phyloP scores from a whole-genome alignment of 2,113 vertebrate species.

The Recurvirostra avosetta region DNA sequence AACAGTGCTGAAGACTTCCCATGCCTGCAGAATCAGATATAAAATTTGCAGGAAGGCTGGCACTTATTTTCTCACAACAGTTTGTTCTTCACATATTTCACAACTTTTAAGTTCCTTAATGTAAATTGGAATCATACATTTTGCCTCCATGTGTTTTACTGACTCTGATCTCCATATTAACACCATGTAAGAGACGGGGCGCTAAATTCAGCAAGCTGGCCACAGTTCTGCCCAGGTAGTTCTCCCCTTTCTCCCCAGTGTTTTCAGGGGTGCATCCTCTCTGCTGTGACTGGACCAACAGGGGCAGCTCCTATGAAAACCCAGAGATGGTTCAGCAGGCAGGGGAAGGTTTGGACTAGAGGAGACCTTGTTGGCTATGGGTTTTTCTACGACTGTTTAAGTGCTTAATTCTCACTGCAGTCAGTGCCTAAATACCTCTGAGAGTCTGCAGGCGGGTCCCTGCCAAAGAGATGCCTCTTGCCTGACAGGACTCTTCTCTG shows the following conservation, averaged over 20 bases:
- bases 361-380: not conserved
- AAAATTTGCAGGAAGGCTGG: slow-evolving; percentile 70
- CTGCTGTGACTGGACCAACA: not conserved
- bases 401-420: not conserved
- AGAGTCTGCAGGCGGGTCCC: not conserved
- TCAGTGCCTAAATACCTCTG: not conserved
- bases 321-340: not conserved
- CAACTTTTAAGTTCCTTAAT: slow-evolving; percentile 69
- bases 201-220: slow-evolving; percentile 29
- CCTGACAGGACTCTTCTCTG: not conserved
- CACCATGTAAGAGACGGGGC: not conserved
- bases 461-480: not conserved
- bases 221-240: not conserved
- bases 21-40: slow-evolving; percentile 58
- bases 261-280: not conserved
- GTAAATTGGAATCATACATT: slow-evolving; percentile 64
- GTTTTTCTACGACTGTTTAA: not conserved
- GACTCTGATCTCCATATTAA: slow-evolving; percentile 59
- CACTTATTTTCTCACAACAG: slow-evolving; percentile 72
- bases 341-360: not conserved
- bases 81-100: slow-evolving; percentile 72
- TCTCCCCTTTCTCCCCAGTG: not conserved
- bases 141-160: slow-evolving; percentile 67
- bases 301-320: not conserved
- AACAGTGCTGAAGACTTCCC: slow-evolving; percentile 64